Conservation (phyloP, 2,888 invertebrate species). For the Trachelus troglodyta region DNA sequence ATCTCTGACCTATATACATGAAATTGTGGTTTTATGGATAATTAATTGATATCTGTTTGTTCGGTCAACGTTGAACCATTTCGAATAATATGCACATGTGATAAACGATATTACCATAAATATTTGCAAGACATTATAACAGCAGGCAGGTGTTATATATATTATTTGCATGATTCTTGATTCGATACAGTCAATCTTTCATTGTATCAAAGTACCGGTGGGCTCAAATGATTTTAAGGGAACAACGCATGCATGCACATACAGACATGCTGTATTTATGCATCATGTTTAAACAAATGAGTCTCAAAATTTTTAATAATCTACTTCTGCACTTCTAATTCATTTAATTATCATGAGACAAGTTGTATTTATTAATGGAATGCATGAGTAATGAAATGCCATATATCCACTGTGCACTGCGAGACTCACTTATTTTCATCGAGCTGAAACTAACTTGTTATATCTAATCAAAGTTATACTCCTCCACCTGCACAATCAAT, state of each 20-base stretch:
- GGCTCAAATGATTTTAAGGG: slow-evolving; percentile 11
- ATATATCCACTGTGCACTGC: too few relatives aligned
- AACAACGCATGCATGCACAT: slow-evolving; percentile 26
- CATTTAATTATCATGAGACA: too few relatives aligned
- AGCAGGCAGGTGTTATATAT: slow-evolving; percentile 13
- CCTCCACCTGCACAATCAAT: slow-evolving; percentile 28
- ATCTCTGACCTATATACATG: neutral
- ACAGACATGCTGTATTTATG: slow-evolving; percentile 26
- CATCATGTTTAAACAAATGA: slow-evolving; percentile 36
- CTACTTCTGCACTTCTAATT: neutral
- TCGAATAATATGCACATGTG: slow-evolving; percentile 35
- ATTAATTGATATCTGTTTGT: too few relatives aligned
- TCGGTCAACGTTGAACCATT: slow-evolving; percentile 8
- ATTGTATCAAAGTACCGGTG: neutral
- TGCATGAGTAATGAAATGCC: too few relatives aligned
- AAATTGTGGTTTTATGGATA: too few relatives aligned
- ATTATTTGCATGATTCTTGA: slow-evolving; percentile 13
- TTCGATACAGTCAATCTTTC: slow-evolving; percentile 2
- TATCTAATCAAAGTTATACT: neutral
- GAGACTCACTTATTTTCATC: slow-evolving; percentile 35
- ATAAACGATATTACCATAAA: slow-evolving; percentile 22
- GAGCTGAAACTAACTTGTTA: slow-evolving; percentile 3
- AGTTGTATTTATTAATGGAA: too few relatives aligned
- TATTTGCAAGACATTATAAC: slow-evolving; percentile 20
- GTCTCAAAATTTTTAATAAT: slow-evolving; percentile 15